A percentile compares a stretch with the other conserved stretches of the same genome.
phyloP scores from a whole-genome alignment of 2,113 vertebrate genomes.

The Sceloporus undulatus region DNA sequence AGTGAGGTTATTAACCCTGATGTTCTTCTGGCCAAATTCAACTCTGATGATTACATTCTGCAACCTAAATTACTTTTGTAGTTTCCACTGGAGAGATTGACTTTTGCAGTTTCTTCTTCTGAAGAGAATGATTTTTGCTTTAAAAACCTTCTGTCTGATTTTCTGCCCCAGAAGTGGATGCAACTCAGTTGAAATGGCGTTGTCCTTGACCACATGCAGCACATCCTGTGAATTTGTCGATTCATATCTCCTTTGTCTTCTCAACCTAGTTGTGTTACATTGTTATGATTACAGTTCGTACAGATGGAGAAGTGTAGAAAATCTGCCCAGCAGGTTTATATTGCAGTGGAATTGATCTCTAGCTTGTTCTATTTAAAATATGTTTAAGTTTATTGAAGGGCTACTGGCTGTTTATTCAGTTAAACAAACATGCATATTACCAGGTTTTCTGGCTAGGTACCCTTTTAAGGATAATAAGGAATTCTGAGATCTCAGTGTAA shows the following conservation, averaged over 20 bases:
- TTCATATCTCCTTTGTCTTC: slow-evolving; percentile 2
- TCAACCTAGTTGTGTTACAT: neutral
- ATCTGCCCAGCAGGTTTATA: too few species aligned
- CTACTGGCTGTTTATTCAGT: neutral
- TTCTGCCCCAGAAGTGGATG: slow-evolving; percentile 10
- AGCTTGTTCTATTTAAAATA: neutral
- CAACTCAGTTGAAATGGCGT: slow-evolving; percentile 3
- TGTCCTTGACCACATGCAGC: neutral
- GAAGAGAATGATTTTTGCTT: slow-evolving; percentile 17
- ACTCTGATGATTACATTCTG: slow-evolving; percentile 41
- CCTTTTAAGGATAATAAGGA: neutral
- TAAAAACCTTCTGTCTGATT: slow-evolving; percentile 11
- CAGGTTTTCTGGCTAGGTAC: neutral
- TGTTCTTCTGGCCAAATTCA: slow-evolving; percentile 46
- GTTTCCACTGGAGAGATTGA: slow-evolving; percentile 45
- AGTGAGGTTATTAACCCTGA: slow-evolving; percentile 49
- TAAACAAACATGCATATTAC: neutral
- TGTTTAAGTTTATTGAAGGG: neutral
- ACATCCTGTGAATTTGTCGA: neutral
- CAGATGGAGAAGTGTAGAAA: too few species aligned
- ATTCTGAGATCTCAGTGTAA: neutral
- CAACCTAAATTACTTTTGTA: slow-evolving; percentile 44
- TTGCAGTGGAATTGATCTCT: neutral
- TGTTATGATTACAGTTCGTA: neutral
- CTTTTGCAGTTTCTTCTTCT: slow-evolving; percentile 34